Percentiles rank a stretch among this genome's conserved stretches.
These are phyloP conservation scores for Eleginops maclovinus DNA, from an alignment of 2,113 vertebrate genomes.

Conservation along the genomic window DNA sequence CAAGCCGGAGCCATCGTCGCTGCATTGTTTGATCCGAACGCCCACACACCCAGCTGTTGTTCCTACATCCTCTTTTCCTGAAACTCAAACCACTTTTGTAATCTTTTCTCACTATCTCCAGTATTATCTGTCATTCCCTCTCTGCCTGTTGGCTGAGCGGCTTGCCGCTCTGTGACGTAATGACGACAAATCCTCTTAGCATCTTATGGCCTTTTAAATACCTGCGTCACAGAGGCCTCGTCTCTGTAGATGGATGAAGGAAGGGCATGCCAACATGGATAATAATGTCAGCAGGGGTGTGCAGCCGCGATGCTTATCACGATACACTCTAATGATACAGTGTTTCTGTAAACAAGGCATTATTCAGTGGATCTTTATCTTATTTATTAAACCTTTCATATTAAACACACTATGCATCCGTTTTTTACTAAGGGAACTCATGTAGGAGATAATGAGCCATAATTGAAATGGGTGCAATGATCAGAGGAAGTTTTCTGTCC, in stretches of 20 bases:
- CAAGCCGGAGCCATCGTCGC: not conserved
- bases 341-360: no score
- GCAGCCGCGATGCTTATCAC: no score
- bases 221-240: slow-evolving; percentile 51
- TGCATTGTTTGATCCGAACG: slow-evolving; percentile 34
- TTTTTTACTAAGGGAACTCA: no score
- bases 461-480: not conserved
- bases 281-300: not conserved
- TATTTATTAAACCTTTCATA: no score
- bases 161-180: slow-evolving; percentile 73
- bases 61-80: slow-evolving; percentile 29
- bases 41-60: slow-evolving; percentile 69
- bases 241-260: slow-evolving; percentile 24
- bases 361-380: no score
- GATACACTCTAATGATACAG: no score
- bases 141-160: slow-evolving; percentile 31
- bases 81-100: slow-evolving; percentile 9
- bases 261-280: not conserved
- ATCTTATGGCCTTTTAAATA: slow-evolving; percentile 86
- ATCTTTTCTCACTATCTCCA: slow-evolving; percentile 1
- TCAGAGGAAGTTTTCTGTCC: not conserved
- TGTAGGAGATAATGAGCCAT: no score
- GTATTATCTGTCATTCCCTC: not conserved
- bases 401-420: no score
- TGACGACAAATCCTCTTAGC: slow-evolving; percentile 85